phyloP scores from a whole-genome alignment of 2,888 invertebrate species.

The Dynastes hyllus region DNA sequence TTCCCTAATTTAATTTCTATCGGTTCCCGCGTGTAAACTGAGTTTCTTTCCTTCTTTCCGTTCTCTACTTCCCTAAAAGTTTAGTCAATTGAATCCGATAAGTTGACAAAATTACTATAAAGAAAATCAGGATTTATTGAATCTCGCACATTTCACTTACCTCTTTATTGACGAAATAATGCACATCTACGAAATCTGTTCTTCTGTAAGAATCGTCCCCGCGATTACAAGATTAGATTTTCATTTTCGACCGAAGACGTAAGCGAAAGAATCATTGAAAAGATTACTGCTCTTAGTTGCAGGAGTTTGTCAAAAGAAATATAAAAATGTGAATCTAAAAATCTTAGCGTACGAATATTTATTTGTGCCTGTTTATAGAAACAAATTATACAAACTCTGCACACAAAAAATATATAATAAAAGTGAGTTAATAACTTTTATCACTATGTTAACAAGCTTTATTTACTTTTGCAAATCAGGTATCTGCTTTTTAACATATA shows the following conservation, averaged over 20 bases:
- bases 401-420: too few species aligned
- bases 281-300: not conserved
- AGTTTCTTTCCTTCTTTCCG: slow-evolving; percentile 12
- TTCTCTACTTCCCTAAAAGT: slow-evolving; percentile 24
- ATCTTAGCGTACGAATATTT: too few species aligned
- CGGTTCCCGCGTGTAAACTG: slow-evolving; percentile 15
- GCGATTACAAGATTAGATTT: slow-evolving; percentile 41
- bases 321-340: too few species aligned
- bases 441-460: too few species aligned
- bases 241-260: slow-evolving; percentile 26
- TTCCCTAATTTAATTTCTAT: slow-evolving; percentile 33
- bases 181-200: slow-evolving; percentile 42
- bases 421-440: too few species aligned
- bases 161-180: slow-evolving; percentile 39
- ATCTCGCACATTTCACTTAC: slow-evolving; percentile 49
- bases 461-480: too few species aligned
- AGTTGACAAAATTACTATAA: slow-evolving; percentile 46
- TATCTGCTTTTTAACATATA: too few species aligned
- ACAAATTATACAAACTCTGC: too few species aligned
- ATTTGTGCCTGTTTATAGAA: too few species aligned
- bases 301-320: too few species aligned
- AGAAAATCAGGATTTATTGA: slow-evolving; percentile 47
- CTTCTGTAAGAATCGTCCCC: slow-evolving; percentile 15
- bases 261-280: slow-evolving; percentile 9
- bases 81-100: slow-evolving; percentile 39